Percentiles rank a stretch among this genome's conserved stretches.
These are phyloP conservation scores for Nycticebus coucang DNA, from an alignment of 2,113 vertebrate genomes.

Conservation along the genomic window DNA sequence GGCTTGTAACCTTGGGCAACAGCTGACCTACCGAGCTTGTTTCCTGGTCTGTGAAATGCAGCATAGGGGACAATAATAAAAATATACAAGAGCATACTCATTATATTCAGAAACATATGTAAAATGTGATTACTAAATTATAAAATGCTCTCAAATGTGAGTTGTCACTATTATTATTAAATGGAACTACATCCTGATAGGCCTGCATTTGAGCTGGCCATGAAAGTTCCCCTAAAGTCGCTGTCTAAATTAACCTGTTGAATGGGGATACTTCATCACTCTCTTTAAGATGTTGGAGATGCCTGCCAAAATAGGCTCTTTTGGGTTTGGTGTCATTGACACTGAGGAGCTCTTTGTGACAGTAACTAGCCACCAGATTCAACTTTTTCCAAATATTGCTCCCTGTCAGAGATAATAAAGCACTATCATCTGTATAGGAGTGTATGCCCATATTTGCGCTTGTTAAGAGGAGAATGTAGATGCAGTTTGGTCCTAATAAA, in stretches of 20 bases:
- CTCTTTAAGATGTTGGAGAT: conserved; percentile 7
- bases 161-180: background rate
- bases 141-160: conserved; percentile 12
- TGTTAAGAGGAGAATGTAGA: background rate
- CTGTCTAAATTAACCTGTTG: conserved; percentile 36
- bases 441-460: background rate
- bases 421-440: background rate
- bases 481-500: background rate
- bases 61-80: background rate
- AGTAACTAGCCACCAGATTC: conserved; percentile 45
- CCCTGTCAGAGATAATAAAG: conserved; percentile 46
- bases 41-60: background rate
- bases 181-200: background rate
- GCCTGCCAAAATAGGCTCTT: background rate
- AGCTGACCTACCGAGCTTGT: background rate
- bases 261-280: conserved; percentile 29
- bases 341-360: conserved; percentile 20
- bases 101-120: conserved; percentile 10
- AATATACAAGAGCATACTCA: background rate
- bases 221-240: conserved; percentile 11
- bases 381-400: background rate
- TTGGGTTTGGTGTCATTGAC: conserved; percentile 9
- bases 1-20: background rate
- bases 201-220: background rate
- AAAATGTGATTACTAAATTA: conserved; percentile 4